These are phyloP conservation scores for Sorex maritimensis DNA, from an alignment of 2,797 vertebrate species.

Conservation along the genomic window DNA sequence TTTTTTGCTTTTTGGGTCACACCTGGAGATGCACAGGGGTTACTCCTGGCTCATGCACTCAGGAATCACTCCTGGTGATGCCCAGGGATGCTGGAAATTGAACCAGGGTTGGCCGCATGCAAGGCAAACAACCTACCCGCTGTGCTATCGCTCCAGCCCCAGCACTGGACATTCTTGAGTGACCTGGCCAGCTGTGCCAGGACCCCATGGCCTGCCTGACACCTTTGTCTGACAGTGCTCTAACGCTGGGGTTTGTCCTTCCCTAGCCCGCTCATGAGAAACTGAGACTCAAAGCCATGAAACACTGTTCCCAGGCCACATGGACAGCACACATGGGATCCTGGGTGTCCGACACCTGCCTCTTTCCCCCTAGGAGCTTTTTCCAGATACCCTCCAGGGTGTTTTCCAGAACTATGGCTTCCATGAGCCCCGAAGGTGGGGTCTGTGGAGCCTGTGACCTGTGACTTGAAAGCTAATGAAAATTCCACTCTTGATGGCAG, in stretches of 20 bases:
- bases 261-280: neutral
- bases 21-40: too few species aligned
- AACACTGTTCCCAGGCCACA: fast-evolving
- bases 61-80: too few species aligned
- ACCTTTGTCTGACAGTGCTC: neutral
- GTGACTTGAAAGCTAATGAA: constrained; percentile 66
- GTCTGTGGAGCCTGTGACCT: neutral
- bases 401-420: neutral
- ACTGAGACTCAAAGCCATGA: neutral
- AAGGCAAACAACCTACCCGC: too few species aligned
- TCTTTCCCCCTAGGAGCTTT: neutral
- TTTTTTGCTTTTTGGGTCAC: too few species aligned
- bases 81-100: too few species aligned
- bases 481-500: neutral
- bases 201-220: neutral
- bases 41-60: too few species aligned
- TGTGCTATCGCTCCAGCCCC: too few species aligned
- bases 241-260: neutral
- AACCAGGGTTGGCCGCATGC: too few species aligned
- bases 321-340: neutral
- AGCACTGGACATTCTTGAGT: neutral
- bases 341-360: neutral
- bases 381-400: neutral
- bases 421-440: neutral
- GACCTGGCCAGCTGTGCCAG: neutral